Evolutionary conservation across 1,140 invertebrate genomes (phyloP), one percentile per base, ranked within the genome.

Genomic region (Camponotus vicinus): DNA sequence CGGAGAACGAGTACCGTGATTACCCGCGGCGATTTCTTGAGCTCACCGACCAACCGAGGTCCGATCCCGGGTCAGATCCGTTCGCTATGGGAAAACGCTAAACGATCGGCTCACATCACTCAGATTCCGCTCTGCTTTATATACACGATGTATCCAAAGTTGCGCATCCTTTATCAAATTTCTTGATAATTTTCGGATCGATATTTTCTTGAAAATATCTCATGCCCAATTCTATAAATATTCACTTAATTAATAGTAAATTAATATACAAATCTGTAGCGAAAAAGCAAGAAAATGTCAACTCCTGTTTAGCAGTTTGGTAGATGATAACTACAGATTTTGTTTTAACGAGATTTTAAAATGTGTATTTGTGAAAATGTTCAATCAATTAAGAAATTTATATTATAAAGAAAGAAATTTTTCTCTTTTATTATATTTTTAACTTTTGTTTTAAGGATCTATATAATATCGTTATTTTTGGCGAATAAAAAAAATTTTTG

Each of bases 91-190:
- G 94, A 95, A 95, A 95, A 93, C 90, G 91, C 91, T 95, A 94
- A 95, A 94, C 94, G 94, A 95, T 95, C 93, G 94, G 94, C 94
- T 95, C 94, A 95, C 94, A 95, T 95, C 94, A 94, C 93, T 94
- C 94, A 93, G 91, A 94, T 93, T 93, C 92, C 91, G 93, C 93
- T 93, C 93, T 93, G 92, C 90, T 94, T 93, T 73, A 9, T 63
- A 77, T 40, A 40, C 69, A 70, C 34, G 18, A 45, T 71, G 27
- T 32, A 13, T 71, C 13, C 2, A 11, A 21, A 57, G 18, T 45
- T 21, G 37, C 42, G 45, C 21, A 18, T 34, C 61, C 32, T 52
- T 13, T 34, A 84, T 7, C 13, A 34, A 11, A 27, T 57, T 57
- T 11, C 59, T 57, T 11, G 63, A 40, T 1, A 18, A 57, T 67